Evolutionary conservation across 2,113 vertebrate species (phyloP).

Genomic region (Engystomops pustulosus): DNA sequence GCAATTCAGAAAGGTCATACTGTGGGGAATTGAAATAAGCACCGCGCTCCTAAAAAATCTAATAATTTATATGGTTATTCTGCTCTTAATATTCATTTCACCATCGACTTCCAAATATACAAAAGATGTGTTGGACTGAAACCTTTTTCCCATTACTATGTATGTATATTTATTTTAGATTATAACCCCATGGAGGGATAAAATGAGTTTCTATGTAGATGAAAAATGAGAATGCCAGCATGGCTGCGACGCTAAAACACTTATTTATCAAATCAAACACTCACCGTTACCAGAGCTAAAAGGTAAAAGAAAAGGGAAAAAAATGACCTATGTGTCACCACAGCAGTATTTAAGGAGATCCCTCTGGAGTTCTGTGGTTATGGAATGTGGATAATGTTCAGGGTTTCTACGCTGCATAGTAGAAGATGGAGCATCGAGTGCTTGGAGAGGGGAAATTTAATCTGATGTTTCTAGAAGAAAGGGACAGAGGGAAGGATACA

Average conservation of each 20-base stretch:
- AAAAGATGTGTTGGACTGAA: constrained; percentile 38
- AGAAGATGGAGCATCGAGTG: constrained; percentile 7
- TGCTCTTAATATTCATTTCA: constrained; percentile 36
- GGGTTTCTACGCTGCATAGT: constrained; percentile 4
- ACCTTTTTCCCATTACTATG: constrained; percentile 35
- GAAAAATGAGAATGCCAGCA: constrained; percentile 32
- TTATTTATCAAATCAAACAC: constrained; percentile 38
- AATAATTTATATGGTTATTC: constrained; percentile 42
- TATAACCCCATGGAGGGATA: constrained; percentile 36
- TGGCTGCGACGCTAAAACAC: background rate
- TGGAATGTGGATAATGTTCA: constrained; percentile 41
- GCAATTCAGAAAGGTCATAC: constrained; percentile 49
- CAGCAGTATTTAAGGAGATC: constrained; percentile 25
- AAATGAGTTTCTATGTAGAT: constrained; percentile 35
- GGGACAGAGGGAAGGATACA: background rate
- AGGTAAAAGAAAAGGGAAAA: background rate
- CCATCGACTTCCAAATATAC: constrained; percentile 21
- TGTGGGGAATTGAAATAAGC: constrained; percentile 46
- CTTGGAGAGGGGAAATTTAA: constrained; percentile 33
- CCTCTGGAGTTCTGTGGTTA: constrained; percentile 33
- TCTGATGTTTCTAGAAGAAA: background rate
- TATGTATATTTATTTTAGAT: constrained; percentile 40
- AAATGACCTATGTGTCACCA: constrained; percentile 6
- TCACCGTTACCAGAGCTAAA: constrained; percentile 19
- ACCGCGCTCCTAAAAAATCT: constrained; percentile 31